Percentiles rank a stretch among this genome's conserved stretches.
These are phyloP conservation scores for Meteorus sp. DNA, from an alignment of 1,140 invertebrate genomes.

Conservation along the genomic window DNA sequence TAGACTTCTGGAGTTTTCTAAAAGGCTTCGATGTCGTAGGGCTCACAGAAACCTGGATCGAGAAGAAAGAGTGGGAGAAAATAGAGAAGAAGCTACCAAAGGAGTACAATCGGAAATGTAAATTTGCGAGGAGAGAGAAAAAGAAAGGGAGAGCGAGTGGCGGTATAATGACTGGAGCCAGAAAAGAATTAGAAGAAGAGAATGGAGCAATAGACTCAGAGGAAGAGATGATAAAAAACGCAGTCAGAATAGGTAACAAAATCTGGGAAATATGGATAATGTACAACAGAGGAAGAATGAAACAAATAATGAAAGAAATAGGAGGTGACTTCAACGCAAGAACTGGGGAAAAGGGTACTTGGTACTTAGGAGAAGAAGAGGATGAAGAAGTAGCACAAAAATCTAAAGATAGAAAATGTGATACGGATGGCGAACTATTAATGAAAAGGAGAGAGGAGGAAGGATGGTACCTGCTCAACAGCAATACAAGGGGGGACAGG, in stretches of 20 bases:
- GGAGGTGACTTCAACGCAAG: constrained; percentile 25
- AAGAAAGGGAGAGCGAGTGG: constrained; percentile 27
- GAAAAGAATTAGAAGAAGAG: neutral
- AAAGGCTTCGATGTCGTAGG: constrained; percentile 20
- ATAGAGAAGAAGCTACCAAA: constrained; percentile 12
- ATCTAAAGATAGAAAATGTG: constrained; percentile 25
- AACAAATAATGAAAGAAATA: neutral
- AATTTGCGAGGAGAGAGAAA: constrained; percentile 18
- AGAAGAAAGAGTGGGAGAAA: constrained; percentile 24
- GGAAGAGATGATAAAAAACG: constrained; percentile 7
- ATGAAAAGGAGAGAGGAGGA: constrained; percentile 11
- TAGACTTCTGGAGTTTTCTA: constrained; percentile 28
- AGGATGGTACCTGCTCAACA: constrained; percentile 29
- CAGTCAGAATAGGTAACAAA: neutral
- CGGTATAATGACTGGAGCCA: constrained; percentile 23
- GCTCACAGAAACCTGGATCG: constrained; percentile 32
- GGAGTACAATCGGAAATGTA: constrained; percentile 16
- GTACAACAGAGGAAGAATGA: constrained; percentile 10
- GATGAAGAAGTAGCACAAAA: neutral
- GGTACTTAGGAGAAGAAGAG: neutral
- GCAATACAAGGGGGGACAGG: constrained; percentile 23
- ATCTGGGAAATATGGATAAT: constrained; percentile 6
- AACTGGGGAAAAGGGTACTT: constrained; percentile 18
- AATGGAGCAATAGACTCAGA: constrained; percentile 6
- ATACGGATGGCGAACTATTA: constrained; percentile 19